phyloP scores from a whole-genome alignment of 2,797 vertebrate genomes.

The Neosilurus mollespiculum region DNA sequence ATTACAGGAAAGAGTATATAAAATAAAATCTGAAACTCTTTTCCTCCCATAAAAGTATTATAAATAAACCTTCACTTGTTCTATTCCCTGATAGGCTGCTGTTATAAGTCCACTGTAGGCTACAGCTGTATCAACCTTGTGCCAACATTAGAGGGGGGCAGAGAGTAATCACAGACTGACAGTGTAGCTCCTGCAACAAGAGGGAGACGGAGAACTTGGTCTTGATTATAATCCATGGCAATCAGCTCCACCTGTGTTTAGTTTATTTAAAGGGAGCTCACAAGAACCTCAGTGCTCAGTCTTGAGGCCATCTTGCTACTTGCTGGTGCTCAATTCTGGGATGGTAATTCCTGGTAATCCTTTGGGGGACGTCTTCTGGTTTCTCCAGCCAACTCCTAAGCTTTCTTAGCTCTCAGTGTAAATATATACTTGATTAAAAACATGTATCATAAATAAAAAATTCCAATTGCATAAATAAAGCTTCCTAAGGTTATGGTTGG shows the following conservation, averaged over 20 bases:
- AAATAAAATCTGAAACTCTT: background rate
- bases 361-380: background rate
- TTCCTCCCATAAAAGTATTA: background rate
- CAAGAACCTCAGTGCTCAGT: background rate
- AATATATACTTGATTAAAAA: background rate
- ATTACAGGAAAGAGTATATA: no score
- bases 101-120: no score
- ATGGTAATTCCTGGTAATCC: no score
- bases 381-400: background rate
- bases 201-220: background rate
- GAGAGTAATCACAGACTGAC: background rate
- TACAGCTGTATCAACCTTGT: background rate
- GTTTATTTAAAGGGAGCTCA: background rate
- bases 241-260: no score
- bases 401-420: background rate
- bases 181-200: background rate
- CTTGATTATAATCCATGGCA: background rate
- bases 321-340: background rate
- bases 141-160: conserved; percentile 10
- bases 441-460: no score
- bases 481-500: background rate
- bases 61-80: background rate
- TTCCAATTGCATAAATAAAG: no score
- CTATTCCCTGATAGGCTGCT: no score
- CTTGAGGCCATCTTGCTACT: background rate